Conservation (phyloP, 2,797 vertebrate species). For the Pyrocephalus nanus region DNA sequence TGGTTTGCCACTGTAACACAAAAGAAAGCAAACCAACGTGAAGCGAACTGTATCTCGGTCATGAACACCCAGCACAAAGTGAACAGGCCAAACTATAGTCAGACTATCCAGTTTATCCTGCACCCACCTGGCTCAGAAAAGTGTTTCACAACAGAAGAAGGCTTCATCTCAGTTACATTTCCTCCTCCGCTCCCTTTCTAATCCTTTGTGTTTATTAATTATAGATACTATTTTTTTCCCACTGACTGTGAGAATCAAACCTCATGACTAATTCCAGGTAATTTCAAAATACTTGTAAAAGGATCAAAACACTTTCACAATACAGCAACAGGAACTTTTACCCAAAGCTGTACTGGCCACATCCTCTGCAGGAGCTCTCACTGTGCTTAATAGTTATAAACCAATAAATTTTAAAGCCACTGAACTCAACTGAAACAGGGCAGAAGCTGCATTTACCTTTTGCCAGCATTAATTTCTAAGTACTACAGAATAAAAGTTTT, state of each 20-base stretch:
- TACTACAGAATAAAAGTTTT: accelerated
- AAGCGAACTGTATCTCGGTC: background rate
- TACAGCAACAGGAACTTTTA: background rate
- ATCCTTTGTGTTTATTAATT: background rate
- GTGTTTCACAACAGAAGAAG: background rate
- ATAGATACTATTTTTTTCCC: background rate
- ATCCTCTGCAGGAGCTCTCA: background rate
- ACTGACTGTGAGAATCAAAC: background rate
- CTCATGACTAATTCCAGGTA: background rate
- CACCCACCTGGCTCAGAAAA: background rate
- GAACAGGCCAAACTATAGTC: background rate
- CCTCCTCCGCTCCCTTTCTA: background rate
- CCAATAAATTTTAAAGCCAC: background rate
- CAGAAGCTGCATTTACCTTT: background rate
- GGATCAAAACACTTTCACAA: background rate
- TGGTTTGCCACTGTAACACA: conserved; percentile 85
- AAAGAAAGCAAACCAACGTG: background rate
- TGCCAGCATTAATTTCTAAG: background rate
- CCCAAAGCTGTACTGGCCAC: background rate
- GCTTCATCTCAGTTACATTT: background rate
- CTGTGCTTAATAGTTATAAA: background rate
- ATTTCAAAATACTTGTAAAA: background rate
- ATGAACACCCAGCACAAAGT: background rate
- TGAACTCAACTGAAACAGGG: background rate
- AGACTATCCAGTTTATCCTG: background rate